Evolutionary conservation across 2,113 vertebrate species (phyloP), one percentile per base, ranked within the genome.

Genomic region (Scortum barcoo): DNA sequence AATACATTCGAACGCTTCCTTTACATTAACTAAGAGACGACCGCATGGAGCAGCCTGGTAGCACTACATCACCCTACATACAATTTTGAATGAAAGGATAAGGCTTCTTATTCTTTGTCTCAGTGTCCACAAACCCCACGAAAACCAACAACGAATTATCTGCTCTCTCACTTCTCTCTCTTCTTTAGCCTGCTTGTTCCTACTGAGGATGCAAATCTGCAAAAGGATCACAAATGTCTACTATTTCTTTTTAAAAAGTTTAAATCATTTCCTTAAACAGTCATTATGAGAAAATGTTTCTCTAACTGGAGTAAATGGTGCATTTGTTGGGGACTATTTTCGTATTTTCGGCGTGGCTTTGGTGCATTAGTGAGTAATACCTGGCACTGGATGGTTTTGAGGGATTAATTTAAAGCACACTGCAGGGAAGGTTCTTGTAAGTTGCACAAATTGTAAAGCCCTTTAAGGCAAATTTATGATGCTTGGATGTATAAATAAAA

Each of bases 1-100:
- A 84, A 76, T 89, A 92, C 86, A 87, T 84, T 86, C 80, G 30
- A 85, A 84, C 72, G 69, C 83, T 86, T 85, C 33, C 12, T 50
- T 80, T 26, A 72, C 63, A 56, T 70, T 28, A 61, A 84, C 36
- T 3, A n/a, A 69, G 4, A 53, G 24, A 66, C 26, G 66, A 70
- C 40, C 24, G 14, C 46, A 42, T 46, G 56, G 46, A 76, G 63
- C 42, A 83, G 70, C 68, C 63, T 22, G 22, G 57, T 44, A 66
- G 48, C 12, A 48, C 44, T 12, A 63, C 40, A 50, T 54, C 8
- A 56, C 62, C 46, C 38, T 1, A 60, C 58, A 51, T 26, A 70
- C 57, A 70, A 20, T 51, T 36, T 54, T 69, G 6, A 19, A 28
- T 20, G 1, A 16, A 46, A 70, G 16, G 33, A 65, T 20, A 36